Evolutionary conservation across 2,113 vertebrate genomes (phyloP), one percentile per base, ranked within the genome.

Genomic region (Chaetodon auriga): DNA sequence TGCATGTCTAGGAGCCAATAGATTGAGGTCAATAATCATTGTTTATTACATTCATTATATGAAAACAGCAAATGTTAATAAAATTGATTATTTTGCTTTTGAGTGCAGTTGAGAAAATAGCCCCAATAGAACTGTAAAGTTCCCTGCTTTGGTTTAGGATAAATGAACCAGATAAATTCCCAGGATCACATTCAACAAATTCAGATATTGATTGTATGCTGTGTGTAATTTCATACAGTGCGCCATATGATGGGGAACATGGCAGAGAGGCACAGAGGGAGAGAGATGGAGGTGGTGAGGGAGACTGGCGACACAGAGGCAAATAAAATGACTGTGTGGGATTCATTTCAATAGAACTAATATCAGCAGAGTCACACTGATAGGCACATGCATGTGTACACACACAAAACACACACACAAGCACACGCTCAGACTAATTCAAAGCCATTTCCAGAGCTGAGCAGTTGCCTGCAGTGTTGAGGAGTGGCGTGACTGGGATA

Each of bases 11-110:
- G 55, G 41, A 90, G 80, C 68, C 84, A 75, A 58, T 74, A 90
- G 75, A 83, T 77, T 72, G 64, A 84, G 84, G 84, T 94, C 89
- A 82, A 93, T 93, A 90, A 90, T 73, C 46, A 68, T 85, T 83
- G 84, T 91, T 92, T 92, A 89, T 87, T 75, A 68, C 23, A 35
- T 85, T 90, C 75, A 87, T 92, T 81, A 90, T 63, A 48, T 60
- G 80, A 87, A 88, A 87, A 91, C 57, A 79, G 68, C 60, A 85
- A 89, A 82, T 82, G 77, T 80, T 86, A 87, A 87, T 78, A 72
- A 84, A 82, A 87, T 75, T 73, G 82, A 93, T 93, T 69, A 71
- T 71, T 73, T 76, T 36, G 18, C 68, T 69, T 83, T 70, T 69
- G 73, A 71, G 68, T 45, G 73, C 48, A 48, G 64, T 75, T 69